phyloP scores from a whole-genome alignment of 2,113 vertebrate species.

The Dicaeum eximium region DNA sequence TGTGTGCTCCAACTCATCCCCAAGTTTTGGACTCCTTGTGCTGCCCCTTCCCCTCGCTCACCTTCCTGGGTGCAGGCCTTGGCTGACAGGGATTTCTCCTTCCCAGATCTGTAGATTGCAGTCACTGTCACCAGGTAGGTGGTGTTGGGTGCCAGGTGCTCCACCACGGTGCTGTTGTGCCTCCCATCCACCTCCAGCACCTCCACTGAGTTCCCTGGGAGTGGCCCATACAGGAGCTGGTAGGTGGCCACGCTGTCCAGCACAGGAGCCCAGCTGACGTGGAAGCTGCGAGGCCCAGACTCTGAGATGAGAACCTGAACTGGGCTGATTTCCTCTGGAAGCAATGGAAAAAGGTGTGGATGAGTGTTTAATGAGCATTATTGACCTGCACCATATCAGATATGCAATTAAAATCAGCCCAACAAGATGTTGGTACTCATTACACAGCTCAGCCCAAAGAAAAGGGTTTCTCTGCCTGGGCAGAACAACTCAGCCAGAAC shows the following conservation, averaged over 20 bases:
- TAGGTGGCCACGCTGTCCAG: constrained; percentile 72
- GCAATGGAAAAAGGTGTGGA: accelerated
- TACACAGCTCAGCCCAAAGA: background rate
- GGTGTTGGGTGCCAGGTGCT: constrained; percentile 81
- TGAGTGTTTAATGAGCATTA: background rate
- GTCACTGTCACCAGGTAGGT: constrained; percentile 91
- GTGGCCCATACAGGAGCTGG: constrained; percentile 80
- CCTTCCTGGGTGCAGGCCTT: constrained; percentile 87
- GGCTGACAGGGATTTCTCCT: constrained; percentile 85
- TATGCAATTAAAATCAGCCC: background rate
- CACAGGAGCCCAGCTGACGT: constrained; percentile 86
- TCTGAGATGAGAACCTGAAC: constrained; percentile 81
- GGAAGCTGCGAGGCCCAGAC: constrained; percentile 75
- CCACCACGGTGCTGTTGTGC: constrained; percentile 81
- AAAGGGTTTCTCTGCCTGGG: background rate
- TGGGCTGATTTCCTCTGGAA: constrained; percentile 76
- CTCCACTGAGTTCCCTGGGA: constrained; percentile 73
- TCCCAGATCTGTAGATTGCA: constrained; percentile 78
- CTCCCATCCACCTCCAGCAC: constrained; percentile 70
- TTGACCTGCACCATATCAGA: accelerated
- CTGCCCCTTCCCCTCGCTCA: background rate
- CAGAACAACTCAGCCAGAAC: background rate
- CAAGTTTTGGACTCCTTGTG: accelerated
- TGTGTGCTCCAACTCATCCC: too few species aligned
- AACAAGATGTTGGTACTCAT: background rate